Evolutionary conservation across 2,797 vertebrate species (phyloP), one percentile per base, ranked within the genome.

Genomic region (Otolemur crassicaudatus): DNA sequence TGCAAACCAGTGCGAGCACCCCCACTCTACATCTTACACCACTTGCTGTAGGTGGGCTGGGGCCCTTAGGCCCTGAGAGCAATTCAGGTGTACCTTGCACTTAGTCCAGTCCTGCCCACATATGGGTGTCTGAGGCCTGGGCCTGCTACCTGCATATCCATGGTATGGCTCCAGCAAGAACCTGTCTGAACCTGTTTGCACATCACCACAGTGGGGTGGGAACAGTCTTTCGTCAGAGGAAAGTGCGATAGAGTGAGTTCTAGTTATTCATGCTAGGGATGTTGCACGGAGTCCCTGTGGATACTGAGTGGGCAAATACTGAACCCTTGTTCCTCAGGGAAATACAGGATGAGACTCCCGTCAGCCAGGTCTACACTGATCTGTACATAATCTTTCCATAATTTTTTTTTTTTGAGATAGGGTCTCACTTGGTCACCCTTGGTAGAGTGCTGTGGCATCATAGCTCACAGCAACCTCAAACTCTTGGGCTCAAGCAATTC

Each of bases 291-390:
- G 58, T 22, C 65, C 4, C n/a, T 0, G 13, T 1, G 19, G 40
- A 12, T 17, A 7, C 8, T 5, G 60, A 22, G 3, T 31, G 5
- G 4, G 22, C 11, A 0, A 34, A 53, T 9, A 1, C 1, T 1
- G 40, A 11, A 2, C 5, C 3, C 3, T 31, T 3, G 5, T 29
- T 58, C 43, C 61, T 4, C 2, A 6, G n/a, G 34, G 9, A 34
- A 3, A n/a, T 3, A 16, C 4, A 22, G 9, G 34, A 70, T 27
- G 29, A 37, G 49, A 70, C 8, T 13, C 70, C 37, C 10, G 5
- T 1, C 13, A 25, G 37, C 37, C 37, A 5, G 23, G 19, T 37
- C 10, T 56, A 53, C 46, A 20, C 37, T 46, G 1, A 3, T 27
- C 31, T 2, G 14, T 11, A 56, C 3, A 1, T 3, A 25, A 17